Percentiles rank a stretch among this genome's conserved stretches.
These are phyloP conservation scores for Stichopus chloronotus DNA, from an alignment of 35 echinoderm and acorn worm genomes.

Conservation along the genomic window DNA sequence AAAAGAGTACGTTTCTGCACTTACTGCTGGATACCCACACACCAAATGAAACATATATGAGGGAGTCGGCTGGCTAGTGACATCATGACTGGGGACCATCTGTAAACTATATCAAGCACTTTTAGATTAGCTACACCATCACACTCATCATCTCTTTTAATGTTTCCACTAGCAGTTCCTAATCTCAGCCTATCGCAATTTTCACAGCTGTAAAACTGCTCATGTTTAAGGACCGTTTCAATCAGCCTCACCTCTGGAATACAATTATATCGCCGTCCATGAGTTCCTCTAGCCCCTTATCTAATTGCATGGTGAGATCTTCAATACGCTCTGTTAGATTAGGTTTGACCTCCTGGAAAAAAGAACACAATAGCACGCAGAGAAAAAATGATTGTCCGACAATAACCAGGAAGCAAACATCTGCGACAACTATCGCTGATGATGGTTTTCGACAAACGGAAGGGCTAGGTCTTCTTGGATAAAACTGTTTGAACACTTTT, in stretches of 20 bases:
- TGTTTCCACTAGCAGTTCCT: no score
- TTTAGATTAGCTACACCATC: no score
- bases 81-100: no score
- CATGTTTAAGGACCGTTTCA: not conserved
- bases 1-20: no score
- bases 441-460: not conserved
- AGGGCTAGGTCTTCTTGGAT: not conserved
- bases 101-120: no score
- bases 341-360: constrained; percentile 91
- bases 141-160: no score
- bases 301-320: constrained; percentile 81
- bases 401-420: not conserved
- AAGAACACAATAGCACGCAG: not conserved
- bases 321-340: constrained; percentile 94
- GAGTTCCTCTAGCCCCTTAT: constrained; percentile 97
- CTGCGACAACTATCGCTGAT: not conserved
- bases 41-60: no score
- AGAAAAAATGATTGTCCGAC: not conserved
- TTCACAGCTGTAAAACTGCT: no score
- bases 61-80: no score
- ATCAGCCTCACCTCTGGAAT: constrained; percentile 86
- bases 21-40: no score
- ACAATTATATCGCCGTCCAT: constrained; percentile 99
- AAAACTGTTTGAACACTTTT: no score
- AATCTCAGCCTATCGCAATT: no score